Base-by-base conservation (phyloP, 2,888 invertebrate species). In the Erpobdella octoculata region DNA sequence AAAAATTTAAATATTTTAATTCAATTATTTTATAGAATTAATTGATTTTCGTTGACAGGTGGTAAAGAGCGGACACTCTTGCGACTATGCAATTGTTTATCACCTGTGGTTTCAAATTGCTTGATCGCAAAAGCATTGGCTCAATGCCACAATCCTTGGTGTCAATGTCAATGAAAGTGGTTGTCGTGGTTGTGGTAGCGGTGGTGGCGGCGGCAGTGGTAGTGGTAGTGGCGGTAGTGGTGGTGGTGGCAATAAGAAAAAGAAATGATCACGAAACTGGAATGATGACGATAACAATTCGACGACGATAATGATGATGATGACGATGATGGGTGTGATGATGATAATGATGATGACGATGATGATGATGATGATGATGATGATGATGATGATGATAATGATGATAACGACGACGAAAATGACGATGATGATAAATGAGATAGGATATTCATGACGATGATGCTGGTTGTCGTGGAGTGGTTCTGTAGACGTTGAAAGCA, bases 1-100 rank as follows among this genome's bases (percentile, higher is more conserved):
- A n/a, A n/a, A n/a, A n/a, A n/a, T n/a, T n/a, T n/a, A n/a, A n/a
- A n/a, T n/a, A n/a, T n/a, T n/a, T n/a, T n/a, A n/a, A n/a, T n/a
- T n/a, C n/a, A n/a, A n/a, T n/a, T n/a, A n/a, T n/a, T n/a, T n/a
- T n/a, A n/a, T n/a, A n/a, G n/a, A n/a, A n/a, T n/a, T n/a, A n/a
- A n/a, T n/a, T n/a, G n/a, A n/a, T n/a, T n/a, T n/a, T n/a, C 53
- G 53, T 53, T 53, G 53, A 4, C 21, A 2, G n/a, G 53, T 28
- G 8, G 8, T 28, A 21, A 53, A 53, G 53, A 53, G n/a, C 53
- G 53, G 53, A 53, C 53, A 53, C 53, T 53, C 53, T 53, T 53
- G 53, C 53, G 53, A 53, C 53, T 53, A 53, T 53, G 53, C 53
- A 53, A 53, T 53, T 53, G 53, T 53, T 53, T 21, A 53, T 25